phyloP scores from a whole-genome alignment of 2,113 vertebrate species.

The Podilymbus podiceps region DNA sequence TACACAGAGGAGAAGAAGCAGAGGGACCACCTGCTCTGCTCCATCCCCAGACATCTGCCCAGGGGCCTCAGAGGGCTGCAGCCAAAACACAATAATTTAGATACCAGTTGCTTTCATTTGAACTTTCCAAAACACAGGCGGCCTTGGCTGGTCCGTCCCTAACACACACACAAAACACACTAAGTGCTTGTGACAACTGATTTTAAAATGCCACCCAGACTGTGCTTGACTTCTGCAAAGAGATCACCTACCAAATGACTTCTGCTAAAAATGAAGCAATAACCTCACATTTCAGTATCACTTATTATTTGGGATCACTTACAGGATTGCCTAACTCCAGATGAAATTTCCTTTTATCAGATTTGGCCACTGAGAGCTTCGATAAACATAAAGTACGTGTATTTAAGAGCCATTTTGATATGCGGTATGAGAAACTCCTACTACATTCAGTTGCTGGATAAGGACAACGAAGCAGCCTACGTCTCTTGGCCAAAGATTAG shows the following conservation, averaged over 20 bases:
- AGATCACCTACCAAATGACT: not conserved
- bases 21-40: not conserved
- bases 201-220: not conserved
- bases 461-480: not conserved
- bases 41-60: not conserved
- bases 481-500: rapidly evolving
- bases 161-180: not conserved
- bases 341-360: not conserved
- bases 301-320: not conserved
- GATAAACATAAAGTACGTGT: not conserved
- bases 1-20: not conserved
- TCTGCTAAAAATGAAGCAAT: not conserved
- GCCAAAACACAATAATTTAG: not conserved
- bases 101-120: not conserved
- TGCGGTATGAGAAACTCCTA: not conserved
- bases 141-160: not conserved
- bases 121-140: not conserved
- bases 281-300: not conserved
- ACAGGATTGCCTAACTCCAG: not conserved
- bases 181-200: not conserved
- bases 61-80: not conserved
- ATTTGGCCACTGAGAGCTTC: not conserved
- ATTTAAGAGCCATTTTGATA: not conserved
- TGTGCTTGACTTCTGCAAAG: not conserved
- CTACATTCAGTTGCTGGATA: not conserved